Percentiles rank a stretch among this genome's conserved stretches.
These are phyloP conservation scores for Pseudachorutes palmiensis DNA, from an alignment of 1,140 invertebrate genomes.

Conservation along the genomic window DNA sequence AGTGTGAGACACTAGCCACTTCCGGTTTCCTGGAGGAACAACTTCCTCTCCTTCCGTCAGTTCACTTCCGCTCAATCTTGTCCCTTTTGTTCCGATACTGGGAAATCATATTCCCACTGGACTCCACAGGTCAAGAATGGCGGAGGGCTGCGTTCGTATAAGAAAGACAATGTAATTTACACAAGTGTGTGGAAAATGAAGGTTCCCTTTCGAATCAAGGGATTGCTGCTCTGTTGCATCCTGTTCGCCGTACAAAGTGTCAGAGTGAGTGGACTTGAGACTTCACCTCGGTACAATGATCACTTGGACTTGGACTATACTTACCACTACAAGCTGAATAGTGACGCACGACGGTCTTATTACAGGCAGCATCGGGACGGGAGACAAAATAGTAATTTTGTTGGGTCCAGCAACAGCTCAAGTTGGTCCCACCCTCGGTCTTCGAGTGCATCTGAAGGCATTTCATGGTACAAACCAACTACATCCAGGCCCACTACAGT, in stretches of 20 bases:
- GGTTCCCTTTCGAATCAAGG: conserved; percentile 16
- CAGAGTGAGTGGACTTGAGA: neutral
- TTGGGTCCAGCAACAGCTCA: conserved; percentile 8
- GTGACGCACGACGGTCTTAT: conserved; percentile 23
- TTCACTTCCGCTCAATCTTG: neutral
- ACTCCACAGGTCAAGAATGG: neutral
- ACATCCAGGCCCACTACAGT: neutral
- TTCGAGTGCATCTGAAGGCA: too few relatives aligned
- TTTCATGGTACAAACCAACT: neutral
- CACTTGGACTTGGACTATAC: conserved; percentile 28
- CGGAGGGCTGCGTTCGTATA: neutral
- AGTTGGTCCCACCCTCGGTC: conserved; percentile 12
- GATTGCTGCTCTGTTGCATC: neutral
- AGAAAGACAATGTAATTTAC: neutral
- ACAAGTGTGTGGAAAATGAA: conserved; percentile 10
- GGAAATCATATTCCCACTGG: neutral
- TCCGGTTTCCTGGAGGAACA: neutral
- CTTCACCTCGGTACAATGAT: neutral
- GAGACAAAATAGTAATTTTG: too few relatives aligned
- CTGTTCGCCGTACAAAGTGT: neutral
- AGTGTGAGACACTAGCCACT: neutral
- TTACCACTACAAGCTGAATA: conserved; percentile 36
- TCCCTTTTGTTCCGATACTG: neutral
- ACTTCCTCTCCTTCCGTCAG: neutral
- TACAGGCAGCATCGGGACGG: conserved; percentile 21